phyloP scores from a whole-genome alignment of 2,888 invertebrate genomes.

The Dicycla oo region DNA sequence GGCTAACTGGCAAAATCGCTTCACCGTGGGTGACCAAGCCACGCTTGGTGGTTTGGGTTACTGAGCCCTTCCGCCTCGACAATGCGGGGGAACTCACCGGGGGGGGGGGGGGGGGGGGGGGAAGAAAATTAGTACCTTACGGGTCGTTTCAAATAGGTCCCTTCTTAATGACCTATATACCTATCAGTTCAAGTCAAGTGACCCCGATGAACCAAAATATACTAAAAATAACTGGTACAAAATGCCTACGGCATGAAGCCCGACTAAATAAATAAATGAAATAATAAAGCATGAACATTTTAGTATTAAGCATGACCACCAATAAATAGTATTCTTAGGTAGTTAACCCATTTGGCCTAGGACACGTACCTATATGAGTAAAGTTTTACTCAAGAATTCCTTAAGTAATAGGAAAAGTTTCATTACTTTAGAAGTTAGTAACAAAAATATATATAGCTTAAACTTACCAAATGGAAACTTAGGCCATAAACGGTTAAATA shows the following conservation, averaged over 20 bases:
- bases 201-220: background rate
- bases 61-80: no score
- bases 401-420: slow-evolving; percentile 52
- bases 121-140: no score
- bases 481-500: slow-evolving; percentile 44
- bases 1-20: no score
- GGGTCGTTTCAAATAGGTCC: background rate
- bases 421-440: slow-evolving; percentile 34
- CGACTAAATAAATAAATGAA: background rate
- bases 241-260: background rate
- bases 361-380: slow-evolving; percentile 23
- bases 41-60: no score
- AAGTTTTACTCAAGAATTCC: slow-evolving; percentile 27
- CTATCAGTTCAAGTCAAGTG: no score
- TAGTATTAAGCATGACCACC: background rate
- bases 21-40: no score
- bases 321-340: background rate
- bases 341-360: background rate
- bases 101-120: no score
- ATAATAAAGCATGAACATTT: background rate
- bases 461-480: slow-evolving; percentile 35
- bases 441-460: slow-evolving; percentile 38
- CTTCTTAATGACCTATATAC: background rate
- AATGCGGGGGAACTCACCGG: no score
- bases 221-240: background rate